These are phyloP conservation scores for Taurulus bubalis DNA, from an alignment of 2,113 vertebrate genomes.

Conservation along the genomic window DNA sequence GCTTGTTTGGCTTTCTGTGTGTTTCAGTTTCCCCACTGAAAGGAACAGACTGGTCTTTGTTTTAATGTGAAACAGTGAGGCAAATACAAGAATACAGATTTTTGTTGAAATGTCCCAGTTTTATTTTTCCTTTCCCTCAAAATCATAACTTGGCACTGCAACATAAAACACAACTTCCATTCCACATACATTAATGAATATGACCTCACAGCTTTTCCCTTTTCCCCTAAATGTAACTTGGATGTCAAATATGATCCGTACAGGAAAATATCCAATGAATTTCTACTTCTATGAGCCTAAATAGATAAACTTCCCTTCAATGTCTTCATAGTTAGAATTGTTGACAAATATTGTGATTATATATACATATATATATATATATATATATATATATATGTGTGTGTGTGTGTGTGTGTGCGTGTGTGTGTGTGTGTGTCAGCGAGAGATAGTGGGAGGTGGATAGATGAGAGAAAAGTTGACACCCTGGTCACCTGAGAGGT, in stretches of 20 bases:
- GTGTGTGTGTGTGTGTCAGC: too few species aligned
- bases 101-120: background rate
- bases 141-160: background rate
- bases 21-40: constrained; percentile 1
- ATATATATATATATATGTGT: background rate
- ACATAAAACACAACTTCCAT: background rate
- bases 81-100: background rate
- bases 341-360: too few species aligned
- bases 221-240: background rate
- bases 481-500: constrained; percentile 39
- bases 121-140: background rate
- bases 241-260: background rate
- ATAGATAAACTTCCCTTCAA: too few species aligned
- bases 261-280: background rate
- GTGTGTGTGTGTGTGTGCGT: background rate
- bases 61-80: background rate
- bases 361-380: too few species aligned
- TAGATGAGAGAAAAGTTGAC: constrained; percentile 1
- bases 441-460: background rate
- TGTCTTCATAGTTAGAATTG: too few species aligned
- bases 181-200: background rate
- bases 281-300: background rate
- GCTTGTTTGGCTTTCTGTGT: constrained; percentile 25
- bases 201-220: background rate
- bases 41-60: background rate